phyloP scores from a whole-genome alignment of 2,113 vertebrate species.

The Pelecanus crispus region DNA sequence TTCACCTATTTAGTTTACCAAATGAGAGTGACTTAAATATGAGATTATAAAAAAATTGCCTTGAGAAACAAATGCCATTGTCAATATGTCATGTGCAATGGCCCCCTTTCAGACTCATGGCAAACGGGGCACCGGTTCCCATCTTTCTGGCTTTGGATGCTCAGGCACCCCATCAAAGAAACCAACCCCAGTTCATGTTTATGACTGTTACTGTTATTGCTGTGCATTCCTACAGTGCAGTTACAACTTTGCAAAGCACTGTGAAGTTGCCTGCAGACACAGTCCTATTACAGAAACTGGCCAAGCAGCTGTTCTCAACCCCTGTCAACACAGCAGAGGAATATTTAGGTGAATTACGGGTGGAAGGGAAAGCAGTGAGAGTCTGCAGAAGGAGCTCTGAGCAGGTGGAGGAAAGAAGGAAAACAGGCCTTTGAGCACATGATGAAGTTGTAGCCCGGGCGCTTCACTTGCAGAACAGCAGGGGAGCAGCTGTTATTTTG shows the following conservation, averaged over 20 bases:
- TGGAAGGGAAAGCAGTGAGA: background rate
- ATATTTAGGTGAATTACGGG: background rate
- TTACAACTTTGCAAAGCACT: background rate
- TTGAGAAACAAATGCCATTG: background rate
- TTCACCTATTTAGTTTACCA: background rate
- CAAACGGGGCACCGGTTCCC: fast-evolving
- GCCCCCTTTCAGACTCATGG: background rate
- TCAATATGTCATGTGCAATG: background rate
- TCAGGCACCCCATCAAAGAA: background rate
- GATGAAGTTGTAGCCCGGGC: background rate
- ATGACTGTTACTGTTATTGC: background rate
- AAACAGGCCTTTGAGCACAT: background rate
- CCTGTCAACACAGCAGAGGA: background rate
- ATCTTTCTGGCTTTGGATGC: background rate
- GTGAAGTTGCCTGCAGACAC: background rate
- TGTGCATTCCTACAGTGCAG: background rate
- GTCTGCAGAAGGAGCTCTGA: background rate
- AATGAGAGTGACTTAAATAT: background rate
- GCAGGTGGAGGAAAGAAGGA: background rate
- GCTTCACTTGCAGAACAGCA: fast-evolving
- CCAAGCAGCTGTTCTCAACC: conserved; percentile 3
- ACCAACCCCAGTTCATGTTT: background rate
- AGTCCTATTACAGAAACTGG: background rate
- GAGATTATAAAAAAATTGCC: background rate
- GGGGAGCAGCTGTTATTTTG: background rate